These are phyloP conservation scores for Bujurquina vittata DNA, from an alignment of 2,113 vertebrate species.

Conservation along the genomic window DNA sequence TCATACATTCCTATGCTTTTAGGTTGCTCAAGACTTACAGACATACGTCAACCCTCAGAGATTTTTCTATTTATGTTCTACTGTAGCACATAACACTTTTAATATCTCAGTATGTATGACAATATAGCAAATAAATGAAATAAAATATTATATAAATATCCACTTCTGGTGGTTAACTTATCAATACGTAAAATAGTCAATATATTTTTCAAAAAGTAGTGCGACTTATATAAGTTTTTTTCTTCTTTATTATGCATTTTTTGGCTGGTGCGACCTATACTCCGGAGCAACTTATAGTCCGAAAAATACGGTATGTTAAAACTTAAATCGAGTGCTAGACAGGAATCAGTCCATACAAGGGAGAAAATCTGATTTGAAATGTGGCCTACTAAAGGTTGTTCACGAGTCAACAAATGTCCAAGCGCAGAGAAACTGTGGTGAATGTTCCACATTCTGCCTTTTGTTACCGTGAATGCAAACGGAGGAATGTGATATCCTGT, in stretches of 20 bases:
- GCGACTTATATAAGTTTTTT: no score
- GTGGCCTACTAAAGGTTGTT: slow-evolving; percentile 39
- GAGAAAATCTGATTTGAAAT: slow-evolving; percentile 24
- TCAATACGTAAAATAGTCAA: no score
- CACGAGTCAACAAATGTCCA: slow-evolving; percentile 26
- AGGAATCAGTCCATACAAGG: not conserved
- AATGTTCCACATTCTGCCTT: slow-evolving; percentile 74
- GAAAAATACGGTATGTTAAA: no score
- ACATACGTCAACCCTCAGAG: not conserved
- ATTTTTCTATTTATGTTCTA: not conserved
- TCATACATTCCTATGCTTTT: not conserved
- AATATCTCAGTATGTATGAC: not conserved
- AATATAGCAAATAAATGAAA: not conserved
- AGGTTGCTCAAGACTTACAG: not conserved
- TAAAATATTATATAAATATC: no score
- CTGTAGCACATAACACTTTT: not conserved
- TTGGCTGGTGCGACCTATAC: no score
- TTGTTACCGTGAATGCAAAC: slow-evolving; percentile 73
- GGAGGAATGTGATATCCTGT: slow-evolving; percentile 78
- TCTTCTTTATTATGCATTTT: no score
- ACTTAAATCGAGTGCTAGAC: not conserved
- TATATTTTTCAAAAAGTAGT: no score
- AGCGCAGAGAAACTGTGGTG: slow-evolving; percentile 43
- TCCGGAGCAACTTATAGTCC: no score
- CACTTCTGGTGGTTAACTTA: no score